Evolutionary conservation across 1,140 invertebrate species (phyloP).

Genomic region (Drosophila pallidifrons): DNA sequence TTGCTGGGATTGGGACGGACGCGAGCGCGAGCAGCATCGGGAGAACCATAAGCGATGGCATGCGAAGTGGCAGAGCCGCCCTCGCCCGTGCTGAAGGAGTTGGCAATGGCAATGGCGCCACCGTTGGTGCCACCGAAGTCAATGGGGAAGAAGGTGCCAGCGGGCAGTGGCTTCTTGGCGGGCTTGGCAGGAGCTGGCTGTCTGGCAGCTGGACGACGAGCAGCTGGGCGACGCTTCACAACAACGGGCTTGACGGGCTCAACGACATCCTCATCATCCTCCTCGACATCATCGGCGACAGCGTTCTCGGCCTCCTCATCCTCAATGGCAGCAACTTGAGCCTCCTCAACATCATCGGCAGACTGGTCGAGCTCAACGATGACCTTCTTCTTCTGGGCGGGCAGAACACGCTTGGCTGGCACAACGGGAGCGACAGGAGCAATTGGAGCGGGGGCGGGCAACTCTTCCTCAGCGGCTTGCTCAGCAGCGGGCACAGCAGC

Average conservation of each 20-base stretch:
- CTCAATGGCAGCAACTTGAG: constrained; percentile 68
- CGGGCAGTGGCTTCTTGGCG: constrained; percentile 70
- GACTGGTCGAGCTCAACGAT: constrained; percentile 80
- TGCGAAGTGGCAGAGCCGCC: constrained; percentile 89
- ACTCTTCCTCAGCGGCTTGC: constrained; percentile 62
- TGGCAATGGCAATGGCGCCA: constrained; percentile 88
- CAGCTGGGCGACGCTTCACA: constrained; percentile 60
- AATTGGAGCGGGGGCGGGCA: constrained; percentile 69
- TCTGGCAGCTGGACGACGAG: constrained; percentile 68
- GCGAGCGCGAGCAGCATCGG: constrained; percentile 72
- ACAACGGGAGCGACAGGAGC: constrained; percentile 64
- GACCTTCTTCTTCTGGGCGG: constrained; percentile 80
- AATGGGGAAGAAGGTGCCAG: constrained; percentile 88
- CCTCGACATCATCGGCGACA: constrained; percentile 65
- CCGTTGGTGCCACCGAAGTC: constrained; percentile 86
- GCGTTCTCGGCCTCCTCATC: constrained; percentile 68
- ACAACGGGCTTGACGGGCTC: constrained; percentile 61
- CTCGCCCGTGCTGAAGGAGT: constrained; percentile 89
- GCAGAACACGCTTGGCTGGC: constrained; percentile 77
- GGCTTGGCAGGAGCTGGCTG: constrained; percentile 63
- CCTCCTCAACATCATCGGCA: constrained; percentile 83
- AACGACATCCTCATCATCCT: constrained; percentile 57
- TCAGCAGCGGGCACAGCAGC: constrained; percentile 41
- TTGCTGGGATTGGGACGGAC: constrained; percentile 75
- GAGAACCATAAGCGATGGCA: constrained; percentile 88